Base-by-base conservation (phyloP, 2,797 vertebrate genomes). In the Peromyscus attwateri region DNA sequence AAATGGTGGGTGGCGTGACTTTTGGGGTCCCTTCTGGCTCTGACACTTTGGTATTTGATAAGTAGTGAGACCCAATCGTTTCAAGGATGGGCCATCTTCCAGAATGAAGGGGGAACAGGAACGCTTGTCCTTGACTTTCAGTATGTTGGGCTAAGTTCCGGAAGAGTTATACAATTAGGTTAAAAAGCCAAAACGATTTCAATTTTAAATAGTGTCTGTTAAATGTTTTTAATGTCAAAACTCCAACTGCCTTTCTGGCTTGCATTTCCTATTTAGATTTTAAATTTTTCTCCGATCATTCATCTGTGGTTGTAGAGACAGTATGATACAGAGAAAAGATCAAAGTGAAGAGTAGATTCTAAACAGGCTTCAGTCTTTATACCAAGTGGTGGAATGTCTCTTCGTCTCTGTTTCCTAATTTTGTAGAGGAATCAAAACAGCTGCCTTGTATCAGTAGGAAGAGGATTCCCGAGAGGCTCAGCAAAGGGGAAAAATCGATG, bases 121-220 rank as follows among this genome's bases (percentile, higher is more conserved):
- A 9, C 8, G 5, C 84, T 31, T 43, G 8, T 91, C 68, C 43
- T 57, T 75, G 52, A 66, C 62, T 40, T 68, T n/a, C 4, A 77
- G 60, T 10, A 68, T 92, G 75, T 27, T 43, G 27, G 57, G 29
- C 23, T 68, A 49, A 19, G 3, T 19, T 82, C 64, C 71, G 19
- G 60, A 70, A 87, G 27, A 92, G 23, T 11, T 77, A 70, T 8
- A 73, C 83, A 68, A 87, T 71, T 64, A 37, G 75, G n/a, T 40
- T 91, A 89, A 89, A 96, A 94, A 87, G 34, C 46, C 27, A 94
- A 82, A 95, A 40, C 7, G 4, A 77, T 64, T 89, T 89, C 19
- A 16, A 37, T 81, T 87, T 73, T 89, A 34, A 95, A 88, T 64
- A 88, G 75, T 34, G 2, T 21, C 7, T 94, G 70, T 88, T 70